These are phyloP conservation scores for Malachius bipustulatus DNA, from an alignment of 2,888 invertebrate genomes.

Conservation along the genomic window DNA sequence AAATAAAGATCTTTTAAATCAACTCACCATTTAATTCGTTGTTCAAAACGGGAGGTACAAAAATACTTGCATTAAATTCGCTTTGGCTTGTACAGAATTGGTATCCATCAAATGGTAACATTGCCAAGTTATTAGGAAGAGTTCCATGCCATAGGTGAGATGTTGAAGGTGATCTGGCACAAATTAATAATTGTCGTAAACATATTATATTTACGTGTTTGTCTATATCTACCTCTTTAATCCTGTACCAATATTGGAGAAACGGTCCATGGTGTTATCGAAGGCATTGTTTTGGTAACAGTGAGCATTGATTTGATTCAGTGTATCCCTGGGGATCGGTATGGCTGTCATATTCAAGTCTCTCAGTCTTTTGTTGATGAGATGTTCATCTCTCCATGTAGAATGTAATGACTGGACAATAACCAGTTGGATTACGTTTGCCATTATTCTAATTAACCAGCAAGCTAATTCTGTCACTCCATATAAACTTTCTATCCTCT, in stretches of 20 bases:
- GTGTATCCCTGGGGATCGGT: slow-evolving; percentile 27
- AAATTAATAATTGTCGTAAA: neutral
- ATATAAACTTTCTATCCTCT: slow-evolving; percentile 39
- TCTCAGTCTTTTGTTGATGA: slow-evolving; percentile 37
- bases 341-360: slow-evolving; percentile 37
- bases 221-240: slow-evolving; percentile 21
- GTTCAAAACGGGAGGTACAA: slow-evolving; percentile 26
- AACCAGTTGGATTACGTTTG: slow-evolving; percentile 38
- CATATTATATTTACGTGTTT: neutral
- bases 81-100: slow-evolving; percentile 34
- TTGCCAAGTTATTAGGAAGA: slow-evolving; percentile 29
- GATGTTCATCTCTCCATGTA: slow-evolving; percentile 42
- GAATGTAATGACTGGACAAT: slow-evolving; percentile 42
- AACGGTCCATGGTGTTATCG: slow-evolving; percentile 30
- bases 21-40: slow-evolving; percentile 19
- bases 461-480: slow-evolving; percentile 40
- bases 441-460: slow-evolving; percentile 38
- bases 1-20: slow-evolving; percentile 1
- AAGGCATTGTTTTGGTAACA: slow-evolving; percentile 35
- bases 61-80: slow-evolving; percentile 38
- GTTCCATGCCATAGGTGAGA: slow-evolving; percentile 30
- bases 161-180: slow-evolving; percentile 27
- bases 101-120: slow-evolving; percentile 29
- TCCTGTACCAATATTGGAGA: slow-evolving; percentile 18
- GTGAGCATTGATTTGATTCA: slow-evolving; percentile 21